phyloP scores from a whole-genome alignment of 2,797 vertebrate species.

The Sebastes iracundus region DNA sequence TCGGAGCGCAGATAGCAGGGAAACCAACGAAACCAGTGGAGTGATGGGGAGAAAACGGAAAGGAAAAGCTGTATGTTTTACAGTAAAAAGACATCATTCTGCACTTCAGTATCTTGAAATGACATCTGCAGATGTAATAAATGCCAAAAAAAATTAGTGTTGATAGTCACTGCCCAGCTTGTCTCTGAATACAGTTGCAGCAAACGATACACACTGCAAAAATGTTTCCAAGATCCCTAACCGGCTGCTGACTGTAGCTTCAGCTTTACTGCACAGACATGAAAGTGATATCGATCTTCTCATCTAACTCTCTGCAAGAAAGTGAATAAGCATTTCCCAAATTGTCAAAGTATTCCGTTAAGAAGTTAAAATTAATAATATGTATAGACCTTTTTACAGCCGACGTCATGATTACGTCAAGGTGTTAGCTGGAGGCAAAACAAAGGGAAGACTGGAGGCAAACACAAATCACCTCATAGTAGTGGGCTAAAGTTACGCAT shows the following conservation, averaged over 20 bases:
- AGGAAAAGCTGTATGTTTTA: neutral
- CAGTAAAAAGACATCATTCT: neutral
- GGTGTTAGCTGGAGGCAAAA: too few relatives aligned
- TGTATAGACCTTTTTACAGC: neutral
- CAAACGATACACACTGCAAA: neutral
- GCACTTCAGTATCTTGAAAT: neutral
- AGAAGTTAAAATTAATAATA: neutral
- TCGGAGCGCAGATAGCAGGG: constrained; percentile 13
- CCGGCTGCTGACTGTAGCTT: neutral
- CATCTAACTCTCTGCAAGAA: neutral
- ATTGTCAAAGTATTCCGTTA: neutral
- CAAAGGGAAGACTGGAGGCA: too few relatives aligned
- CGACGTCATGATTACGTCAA: neutral
- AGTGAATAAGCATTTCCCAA: neutral
- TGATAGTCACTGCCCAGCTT: neutral
- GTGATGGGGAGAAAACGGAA: neutral
- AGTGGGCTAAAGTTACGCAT: neutral
- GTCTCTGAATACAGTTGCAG: neutral
- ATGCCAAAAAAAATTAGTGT: neutral
- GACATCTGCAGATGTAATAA: neutral
- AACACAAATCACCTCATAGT: neutral
- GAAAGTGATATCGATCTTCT: neutral
- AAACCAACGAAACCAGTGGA: neutral
- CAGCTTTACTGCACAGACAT: neutral
- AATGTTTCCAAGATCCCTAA: neutral